Conservation (phyloP, 2,113 vertebrate species). For the Macquaria ambigua region DNA sequence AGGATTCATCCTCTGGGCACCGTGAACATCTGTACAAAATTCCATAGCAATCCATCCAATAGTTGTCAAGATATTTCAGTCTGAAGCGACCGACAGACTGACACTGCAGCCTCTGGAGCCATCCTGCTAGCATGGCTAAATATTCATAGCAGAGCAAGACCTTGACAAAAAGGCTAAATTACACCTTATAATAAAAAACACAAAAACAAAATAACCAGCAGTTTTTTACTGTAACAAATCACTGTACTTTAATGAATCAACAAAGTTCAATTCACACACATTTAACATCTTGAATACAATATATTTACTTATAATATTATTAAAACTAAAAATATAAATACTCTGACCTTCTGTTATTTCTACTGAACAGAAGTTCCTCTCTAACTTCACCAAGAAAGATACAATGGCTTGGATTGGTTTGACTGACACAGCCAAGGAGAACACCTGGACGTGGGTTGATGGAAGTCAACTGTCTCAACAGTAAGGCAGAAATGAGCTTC, state of each 20-base stretch:
- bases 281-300: not conserved
- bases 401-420: slow-evolving; percentile 64
- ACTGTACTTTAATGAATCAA: not conserved
- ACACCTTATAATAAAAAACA: too few species aligned
- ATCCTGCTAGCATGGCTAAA: not conserved
- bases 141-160: not conserved
- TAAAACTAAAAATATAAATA: not conserved
- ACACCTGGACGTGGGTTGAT: slow-evolving; percentile 67
- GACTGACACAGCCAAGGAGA: slow-evolving; percentile 26
- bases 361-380: slow-evolving; percentile 18
- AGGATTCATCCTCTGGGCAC: too few species aligned
- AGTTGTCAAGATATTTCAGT: too few species aligned
- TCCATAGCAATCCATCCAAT: too few species aligned
- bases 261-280: not conserved
- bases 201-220: not conserved
- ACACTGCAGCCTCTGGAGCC: too few species aligned
- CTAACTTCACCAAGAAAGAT: fast-evolving
- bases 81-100: too few species aligned
- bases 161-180: too few species aligned
- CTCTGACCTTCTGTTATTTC: not conserved
- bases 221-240: not conserved
- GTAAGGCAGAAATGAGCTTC: slow-evolving; percentile 5
- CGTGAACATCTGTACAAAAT: too few species aligned
- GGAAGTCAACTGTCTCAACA: slow-evolving; percentile 3
- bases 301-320: not conserved